A percentile compares a stretch with the other conserved stretches of the same genome.
phyloP scores from a whole-genome alignment of 2,888 invertebrate genomes.

The Drosophila birchii region DNA sequence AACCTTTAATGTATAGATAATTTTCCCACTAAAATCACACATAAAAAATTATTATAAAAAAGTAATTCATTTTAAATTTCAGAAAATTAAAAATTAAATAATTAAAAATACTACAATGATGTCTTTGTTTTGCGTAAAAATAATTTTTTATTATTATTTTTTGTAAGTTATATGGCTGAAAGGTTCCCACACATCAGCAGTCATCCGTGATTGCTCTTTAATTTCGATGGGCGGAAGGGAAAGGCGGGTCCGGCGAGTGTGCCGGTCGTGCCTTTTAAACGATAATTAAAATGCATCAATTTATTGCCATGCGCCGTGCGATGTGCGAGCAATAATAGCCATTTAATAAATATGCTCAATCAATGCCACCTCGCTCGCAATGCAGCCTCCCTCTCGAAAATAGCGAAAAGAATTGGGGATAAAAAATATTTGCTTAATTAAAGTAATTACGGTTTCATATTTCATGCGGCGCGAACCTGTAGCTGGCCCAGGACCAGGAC shows the following conservation, averaged over 20 bases:
- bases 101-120: neutral
- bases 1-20: too few relatives aligned
- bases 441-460: constrained; percentile 80
- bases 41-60: too few relatives aligned
- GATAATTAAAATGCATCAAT: constrained; percentile 77
- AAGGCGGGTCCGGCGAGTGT: constrained; percentile 4
- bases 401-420: constrained; percentile 44
- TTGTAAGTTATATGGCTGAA: neutral
- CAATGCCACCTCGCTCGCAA: constrained; percentile 57
- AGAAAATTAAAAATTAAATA: neutral
- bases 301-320: constrained; percentile 46
- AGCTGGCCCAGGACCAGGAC: constrained; percentile 15
- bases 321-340: constrained; percentile 65
- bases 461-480: constrained; percentile 59
- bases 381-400: constrained; percentile 17
- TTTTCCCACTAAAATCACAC: too few relatives aligned
- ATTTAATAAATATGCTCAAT: constrained; percentile 79
- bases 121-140: neutral
- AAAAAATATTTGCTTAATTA: constrained; percentile 79
- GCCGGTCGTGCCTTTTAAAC: constrained; percentile 55
- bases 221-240: constrained; percentile 3
- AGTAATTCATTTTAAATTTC: neutral
- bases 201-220: constrained; percentile 5
- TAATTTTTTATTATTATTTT: neutral
- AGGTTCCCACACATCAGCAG: too few relatives aligned